phyloP scores from a whole-genome alignment of 2,113 vertebrate genomes.

The Rhineura floridana region DNA sequence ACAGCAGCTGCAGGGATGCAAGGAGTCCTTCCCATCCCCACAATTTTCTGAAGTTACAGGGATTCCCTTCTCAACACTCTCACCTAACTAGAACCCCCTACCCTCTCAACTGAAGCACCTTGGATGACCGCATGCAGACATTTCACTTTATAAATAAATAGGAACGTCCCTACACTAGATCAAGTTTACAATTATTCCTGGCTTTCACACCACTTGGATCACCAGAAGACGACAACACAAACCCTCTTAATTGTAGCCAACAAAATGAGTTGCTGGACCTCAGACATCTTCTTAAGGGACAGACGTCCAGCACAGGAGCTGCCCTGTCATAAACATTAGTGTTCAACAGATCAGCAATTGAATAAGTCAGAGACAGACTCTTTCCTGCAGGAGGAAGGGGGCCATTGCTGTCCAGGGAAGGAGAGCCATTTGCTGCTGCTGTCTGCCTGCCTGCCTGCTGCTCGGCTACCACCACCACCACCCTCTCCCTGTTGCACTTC shows the following conservation, averaged over 20 bases:
- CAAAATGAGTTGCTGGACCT: not conserved
- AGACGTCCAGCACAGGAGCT: not conserved
- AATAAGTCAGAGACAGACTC: not conserved
- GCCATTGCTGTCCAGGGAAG: no score
- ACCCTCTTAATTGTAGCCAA: not conserved
- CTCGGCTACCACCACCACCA: no score
- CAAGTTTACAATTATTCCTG: not conserved
- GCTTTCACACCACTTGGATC: not conserved
- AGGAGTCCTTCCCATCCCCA: no score
- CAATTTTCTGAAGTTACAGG: no score
- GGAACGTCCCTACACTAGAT: not conserved
- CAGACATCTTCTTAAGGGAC: not conserved
- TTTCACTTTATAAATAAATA: not conserved
- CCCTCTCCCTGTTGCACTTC: no score
- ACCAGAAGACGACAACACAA: not conserved
- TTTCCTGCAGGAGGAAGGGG: no score
- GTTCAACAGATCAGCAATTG: not conserved
- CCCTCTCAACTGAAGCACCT: not conserved
- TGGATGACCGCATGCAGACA: not conserved
- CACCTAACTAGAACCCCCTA: no score
- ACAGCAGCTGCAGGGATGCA: no score
- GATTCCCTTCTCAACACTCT: not conserved
- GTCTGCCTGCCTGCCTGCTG: no score
- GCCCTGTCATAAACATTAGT: not conserved
- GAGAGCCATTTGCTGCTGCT: no score